Conservation (phyloP, 1,140 invertebrate genomes). For the Orius laevigatus region DNA sequence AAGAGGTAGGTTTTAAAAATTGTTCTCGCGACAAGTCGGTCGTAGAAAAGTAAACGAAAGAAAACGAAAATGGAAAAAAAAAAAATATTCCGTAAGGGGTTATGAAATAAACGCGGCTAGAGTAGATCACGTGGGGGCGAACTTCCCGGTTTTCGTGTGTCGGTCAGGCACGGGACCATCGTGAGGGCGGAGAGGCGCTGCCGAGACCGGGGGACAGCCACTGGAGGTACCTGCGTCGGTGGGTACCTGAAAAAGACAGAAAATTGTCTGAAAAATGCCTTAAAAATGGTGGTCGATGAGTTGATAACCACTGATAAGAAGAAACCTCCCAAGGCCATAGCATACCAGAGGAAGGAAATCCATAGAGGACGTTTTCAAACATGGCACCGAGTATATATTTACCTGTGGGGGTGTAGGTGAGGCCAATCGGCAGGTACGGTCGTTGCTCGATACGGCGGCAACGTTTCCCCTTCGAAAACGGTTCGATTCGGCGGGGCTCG, state of each 20-base stretch:
- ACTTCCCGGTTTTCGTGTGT: conserved; percentile 10
- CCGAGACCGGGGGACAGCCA: conserved; percentile 15
- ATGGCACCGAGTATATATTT: too few relatives aligned
- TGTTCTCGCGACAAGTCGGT: conserved; percentile 1
- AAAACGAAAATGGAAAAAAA: too few relatives aligned
- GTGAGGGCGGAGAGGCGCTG: conserved; percentile 19
- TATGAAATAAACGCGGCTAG: background rate
- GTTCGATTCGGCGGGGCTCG: conserved; percentile 53
- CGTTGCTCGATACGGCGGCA: conserved; percentile 42
- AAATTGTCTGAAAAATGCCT: background rate
- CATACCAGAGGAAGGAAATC: too few relatives aligned
- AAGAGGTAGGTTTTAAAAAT: background rate
- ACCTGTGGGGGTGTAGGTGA: conserved; percentile 19
- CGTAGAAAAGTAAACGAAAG: too few relatives aligned
- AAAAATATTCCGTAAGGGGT: background rate
- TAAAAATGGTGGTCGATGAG: background rate
- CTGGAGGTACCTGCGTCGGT: conserved; percentile 17
- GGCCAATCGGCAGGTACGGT: conserved; percentile 11
- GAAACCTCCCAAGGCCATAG: too few relatives aligned
- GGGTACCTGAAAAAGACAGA: conserved; percentile 16
- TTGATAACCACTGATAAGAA: too few relatives aligned
- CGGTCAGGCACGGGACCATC: conserved; percentile 19
- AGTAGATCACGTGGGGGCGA: conserved; percentile 1
- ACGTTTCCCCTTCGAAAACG: conserved; percentile 46
- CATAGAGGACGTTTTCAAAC: too few relatives aligned